A percentile compares a stretch with the other conserved stretches of the same genome.
These are phyloP conservation scores for Cydia splendana DNA, from an alignment of 1,140 invertebrate genomes.

Conservation along the genomic window DNA sequence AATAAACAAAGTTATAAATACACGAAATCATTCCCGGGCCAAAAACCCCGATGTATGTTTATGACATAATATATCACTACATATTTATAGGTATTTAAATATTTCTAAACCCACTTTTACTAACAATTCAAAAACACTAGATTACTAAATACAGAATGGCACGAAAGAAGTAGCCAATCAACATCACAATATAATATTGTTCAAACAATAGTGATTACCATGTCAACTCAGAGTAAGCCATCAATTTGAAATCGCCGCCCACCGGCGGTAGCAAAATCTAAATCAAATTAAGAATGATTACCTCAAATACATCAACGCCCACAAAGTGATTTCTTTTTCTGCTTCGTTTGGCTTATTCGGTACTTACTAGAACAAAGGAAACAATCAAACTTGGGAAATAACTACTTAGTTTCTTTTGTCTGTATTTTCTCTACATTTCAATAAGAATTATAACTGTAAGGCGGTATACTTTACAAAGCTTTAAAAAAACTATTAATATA, in stretches of 20 bases:
- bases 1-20: too few relatives aligned
- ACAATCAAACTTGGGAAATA: neutral
- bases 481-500: too few relatives aligned
- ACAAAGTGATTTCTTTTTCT: neutral
- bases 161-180: neutral
- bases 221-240: neutral
- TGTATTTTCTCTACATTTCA: neutral
- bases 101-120: too few relatives aligned
- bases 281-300: conserved; percentile 12
- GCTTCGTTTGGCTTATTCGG: conserved; percentile 5
- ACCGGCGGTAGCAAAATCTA: conserved; percentile 6
- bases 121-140: neutral
- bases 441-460: too few relatives aligned
- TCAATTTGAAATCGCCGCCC: conserved; percentile 7
- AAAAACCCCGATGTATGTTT: too few relatives aligned
- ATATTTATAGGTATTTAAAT: too few relatives aligned
- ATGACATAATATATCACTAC: too few relatives aligned
- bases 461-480: too few relatives aligned
- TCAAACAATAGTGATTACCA: neutral
- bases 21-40: too few relatives aligned
- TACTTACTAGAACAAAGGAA: conserved; percentile 1
- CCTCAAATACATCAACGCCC: conserved; percentile 5
- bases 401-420: neutral
- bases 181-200: neutral
- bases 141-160: neutral